Evolutionary conservation across 2,113 vertebrate species (phyloP), one percentile per base, ranked within the genome.

Genomic region (Lasiurus cinereus): DNA sequence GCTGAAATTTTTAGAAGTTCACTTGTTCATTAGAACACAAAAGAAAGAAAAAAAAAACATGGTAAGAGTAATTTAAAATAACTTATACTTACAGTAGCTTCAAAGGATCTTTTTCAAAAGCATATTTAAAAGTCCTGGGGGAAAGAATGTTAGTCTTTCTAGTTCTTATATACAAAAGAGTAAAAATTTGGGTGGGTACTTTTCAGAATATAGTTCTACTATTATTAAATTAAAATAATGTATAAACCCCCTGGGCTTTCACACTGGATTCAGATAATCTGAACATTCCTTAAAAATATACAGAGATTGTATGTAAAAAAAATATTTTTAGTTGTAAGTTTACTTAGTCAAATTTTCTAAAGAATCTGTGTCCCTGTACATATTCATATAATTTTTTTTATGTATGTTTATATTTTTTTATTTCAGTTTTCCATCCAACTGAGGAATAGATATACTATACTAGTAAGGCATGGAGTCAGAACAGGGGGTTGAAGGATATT

Each of bases 101-200:
- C 94, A 96, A 93, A 96, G 90, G 67, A 76, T 87, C 14, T 69
- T 90, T 94, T 96, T 94, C 83, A 96, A 97, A 96, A 96, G 87
- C 52, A 78, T 94, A 94, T 96, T 96, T 83, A 97, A 89, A 96
- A 94, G 87, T 96, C 87, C 46, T 91, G 21, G 4, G n/a, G 36
- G 18, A 10, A 84, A 76, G 62, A 91, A 92, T 67, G 62, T 88
- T 95, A 94, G 39, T 91, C 50, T 89, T 94, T 91, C 76, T 80
- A 94, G 59, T 83, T 93, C 36, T 79, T 73, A 93, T 91, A 79
- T 54, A 90, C 74, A 74, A 85, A 90, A 88, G 62, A 83, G 31
- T 29, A 85, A 86, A 86, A 86, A 74, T 91, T 89, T 86, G 33
- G n/a, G 50, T 76, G 36, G 78, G 24, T 88, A 27, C 9, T 86